Evolutionary conservation across 2,113 vertebrate genomes (phyloP), one percentile per base, ranked within the genome.

Genomic region (Otolemur garnettii): DNA sequence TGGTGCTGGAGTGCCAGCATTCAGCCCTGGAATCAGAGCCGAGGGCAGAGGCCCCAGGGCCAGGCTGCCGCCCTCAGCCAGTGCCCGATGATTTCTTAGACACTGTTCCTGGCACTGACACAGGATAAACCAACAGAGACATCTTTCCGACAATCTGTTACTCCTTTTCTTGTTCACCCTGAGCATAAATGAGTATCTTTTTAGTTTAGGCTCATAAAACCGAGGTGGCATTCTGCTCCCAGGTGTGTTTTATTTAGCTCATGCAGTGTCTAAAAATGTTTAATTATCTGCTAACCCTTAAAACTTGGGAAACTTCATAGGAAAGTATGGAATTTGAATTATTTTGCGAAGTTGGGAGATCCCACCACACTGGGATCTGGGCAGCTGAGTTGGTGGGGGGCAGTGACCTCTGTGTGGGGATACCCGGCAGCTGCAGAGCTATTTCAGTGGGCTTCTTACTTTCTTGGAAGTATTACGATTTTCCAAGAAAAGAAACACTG

Each of bases 231-330:
- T 45, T 81, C 74, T 55, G n/a, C 50, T 50, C 15, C 38, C 74
- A 22, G 59, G 35, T 14, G 0, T 81, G 42, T 38, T 96, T 86
- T 66, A 35, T 85, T 86, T 96, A 75, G 19, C 19, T 85, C 53
- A 14, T 33, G 14, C n/a, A 53, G 8, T 77, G 13, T 71, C 60
- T 45, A 71, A 35, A 80, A 77, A 57, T 55, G n/a, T 77, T 66
- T 86, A 30, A 35, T 66, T 80, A 38, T 86, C 72, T 96, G 24
- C 26, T 77, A 90, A 85, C 50, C 19, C 24, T 64, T 57, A 57
- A 33, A 38, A 84, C 9, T 15, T 35, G 50, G 68, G 87, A 64
- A 28, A 72, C 26, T 74, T 74, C 38, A 10, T 7, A 57, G 53
- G 60, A 24, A 53, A 80, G 42, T 53, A n/a, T 13, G 30, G 17